Base-by-base conservation (phyloP, 2,113 vertebrate species). In the Zingel zingel region DNA sequence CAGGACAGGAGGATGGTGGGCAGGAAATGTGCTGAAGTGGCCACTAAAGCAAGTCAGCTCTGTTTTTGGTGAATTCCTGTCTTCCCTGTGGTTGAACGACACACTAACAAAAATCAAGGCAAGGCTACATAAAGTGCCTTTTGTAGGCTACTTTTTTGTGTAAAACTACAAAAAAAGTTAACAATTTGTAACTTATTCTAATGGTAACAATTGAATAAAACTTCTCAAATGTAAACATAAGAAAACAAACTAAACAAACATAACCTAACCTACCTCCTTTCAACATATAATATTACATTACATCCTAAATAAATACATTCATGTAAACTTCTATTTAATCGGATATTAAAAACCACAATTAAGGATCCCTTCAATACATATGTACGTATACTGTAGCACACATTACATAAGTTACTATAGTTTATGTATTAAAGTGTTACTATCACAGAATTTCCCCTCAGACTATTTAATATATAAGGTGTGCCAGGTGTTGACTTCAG, bases 21-120 rank as follows among this genome's bases (percentile, higher is more conserved):
- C 67, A 66, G 73, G 66, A 73, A 69, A 23, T 64, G 51, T 30
- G 25, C 36, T 47, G 6, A 75, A 63, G 51, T 45, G 27, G 6
- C 18, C 19, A n/a, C 54, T 67, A 36, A 57, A 36, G 8, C 5
- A 67, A 63, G 25, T 54, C 11, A 19, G n/a, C 14, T 30, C 18
- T 64, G 67, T 12, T 48, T 33, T 57, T 10, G 4, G 25, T 18
- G 53, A 65, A 30, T 54, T 25, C 8, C 8, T 27, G 7, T 36
- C 69, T 27, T 39, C n/a, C 7, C 1, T 18, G 27, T 21, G 25
- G 27, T n/a, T 54, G 21, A 21, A n/a, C 10, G 9, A 54, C 10
- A 43, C 39, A 11, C 21, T 21, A 54, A 10, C 53, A 54, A 54
- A 19, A 54, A n/a, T 65, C 18, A 39, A 63, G 33, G 21, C n/a